Percentiles rank a stretch among this genome's conserved stretches.
phyloP scores from a whole-genome alignment of 2,113 vertebrate species.

The Labeo rohita region DNA sequence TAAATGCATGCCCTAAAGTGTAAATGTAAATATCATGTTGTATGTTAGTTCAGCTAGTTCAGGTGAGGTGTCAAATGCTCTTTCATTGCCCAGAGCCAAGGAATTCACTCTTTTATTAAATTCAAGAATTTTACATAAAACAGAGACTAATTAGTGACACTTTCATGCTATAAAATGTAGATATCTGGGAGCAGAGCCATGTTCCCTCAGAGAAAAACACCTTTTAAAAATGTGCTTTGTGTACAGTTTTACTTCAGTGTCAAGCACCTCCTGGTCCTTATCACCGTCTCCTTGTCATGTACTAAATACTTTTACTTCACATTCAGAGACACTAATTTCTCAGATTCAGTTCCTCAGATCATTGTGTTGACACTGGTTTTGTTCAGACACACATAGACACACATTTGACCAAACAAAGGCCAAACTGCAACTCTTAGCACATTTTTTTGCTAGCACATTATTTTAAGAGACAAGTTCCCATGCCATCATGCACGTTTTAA shows the following conservation, averaged over 20 bases:
- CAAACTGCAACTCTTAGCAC: background rate
- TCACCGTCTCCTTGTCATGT: background rate
- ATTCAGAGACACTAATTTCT: background rate
- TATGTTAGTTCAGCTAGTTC: background rate
- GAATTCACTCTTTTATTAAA: background rate
- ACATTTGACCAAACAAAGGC: conserved; percentile 2
- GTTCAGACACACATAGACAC: background rate
- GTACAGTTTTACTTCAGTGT: background rate
- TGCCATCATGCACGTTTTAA: background rate
- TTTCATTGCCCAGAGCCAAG: background rate
- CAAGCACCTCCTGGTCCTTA: background rate
- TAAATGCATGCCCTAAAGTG: background rate
- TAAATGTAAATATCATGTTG: background rate
- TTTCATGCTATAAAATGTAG: background rate
- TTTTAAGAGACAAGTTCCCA: background rate
- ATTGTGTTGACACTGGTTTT: background rate
- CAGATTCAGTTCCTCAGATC: background rate
- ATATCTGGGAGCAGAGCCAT: background rate
- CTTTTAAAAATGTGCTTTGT: background rate
- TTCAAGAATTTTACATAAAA: background rate
- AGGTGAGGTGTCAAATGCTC: background rate
- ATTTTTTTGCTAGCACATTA: too few relatives aligned
- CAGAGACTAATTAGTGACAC: conserved; percentile 6
- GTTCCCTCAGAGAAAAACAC: background rate
- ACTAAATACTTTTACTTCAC: background rate